These are phyloP conservation scores for Poecilia latipinna DNA, from an alignment of 2,113 vertebrate genomes.

Conservation along the genomic window DNA sequence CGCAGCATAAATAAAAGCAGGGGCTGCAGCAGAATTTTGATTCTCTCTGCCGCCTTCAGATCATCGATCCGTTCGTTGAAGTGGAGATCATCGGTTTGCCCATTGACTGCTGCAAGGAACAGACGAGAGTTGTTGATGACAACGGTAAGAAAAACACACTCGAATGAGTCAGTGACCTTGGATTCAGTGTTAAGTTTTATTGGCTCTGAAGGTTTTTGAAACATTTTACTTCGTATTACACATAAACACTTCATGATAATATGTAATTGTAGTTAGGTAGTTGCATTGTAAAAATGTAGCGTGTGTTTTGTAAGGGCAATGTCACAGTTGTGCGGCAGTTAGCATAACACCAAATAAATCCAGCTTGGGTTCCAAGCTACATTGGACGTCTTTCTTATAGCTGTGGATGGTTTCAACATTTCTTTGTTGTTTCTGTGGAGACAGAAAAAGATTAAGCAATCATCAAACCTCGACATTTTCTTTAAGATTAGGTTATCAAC, in stretches of 20 bases:
- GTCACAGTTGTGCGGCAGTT: neutral
- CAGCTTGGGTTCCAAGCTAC: neutral
- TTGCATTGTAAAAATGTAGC: neutral
- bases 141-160: conserved; percentile 84
- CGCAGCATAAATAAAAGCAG: neutral
- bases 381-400: neutral
- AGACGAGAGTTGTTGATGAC: conserved; percentile 97
- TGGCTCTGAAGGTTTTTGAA: neutral
- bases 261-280: neutral
- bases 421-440: no score
- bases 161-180: neutral
- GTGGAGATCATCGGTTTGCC: conserved; percentile 97
- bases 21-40: neutral
- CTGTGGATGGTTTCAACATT: no score
- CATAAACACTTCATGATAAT: neutral
- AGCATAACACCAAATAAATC: neutral
- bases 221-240: neutral
- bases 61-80: conserved; percentile 98
- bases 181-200: neutral
- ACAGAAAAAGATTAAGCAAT: conserved; percentile 44
- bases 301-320: no score
- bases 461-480: conserved; percentile 18
- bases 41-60: conserved; percentile 73
- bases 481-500: conserved; percentile 26
- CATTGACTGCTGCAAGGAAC: conserved; percentile 95